These are phyloP conservation scores for Tetramorium alpestre DNA, from an alignment of 1,140 invertebrate species.

Conservation along the genomic window DNA sequence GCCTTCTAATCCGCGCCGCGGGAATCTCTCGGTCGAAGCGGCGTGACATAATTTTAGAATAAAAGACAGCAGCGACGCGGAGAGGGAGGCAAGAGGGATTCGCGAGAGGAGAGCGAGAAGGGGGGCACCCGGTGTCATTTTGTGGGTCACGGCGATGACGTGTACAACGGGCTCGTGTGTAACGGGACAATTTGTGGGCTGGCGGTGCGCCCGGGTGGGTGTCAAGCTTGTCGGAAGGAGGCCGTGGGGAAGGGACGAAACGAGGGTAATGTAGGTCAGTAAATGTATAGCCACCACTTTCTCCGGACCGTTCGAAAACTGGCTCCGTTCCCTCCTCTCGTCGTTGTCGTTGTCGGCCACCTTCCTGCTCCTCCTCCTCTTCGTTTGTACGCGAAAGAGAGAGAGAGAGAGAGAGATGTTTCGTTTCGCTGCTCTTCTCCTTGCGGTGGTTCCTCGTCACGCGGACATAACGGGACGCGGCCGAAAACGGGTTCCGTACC, in stretches of 20 bases:
- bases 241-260: slow-evolving; percentile 40
- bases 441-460: slow-evolving; percentile 53
- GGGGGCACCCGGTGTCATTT: slow-evolving; percentile 67
- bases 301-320: slow-evolving; percentile 84
- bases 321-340: slow-evolving; percentile 73
- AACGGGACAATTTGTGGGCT: slow-evolving; percentile 78
- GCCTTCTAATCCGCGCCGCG: slow-evolving; percentile 16
- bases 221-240: slow-evolving; percentile 47
- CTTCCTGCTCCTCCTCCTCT: not conserved
- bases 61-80: slow-evolving; percentile 36
- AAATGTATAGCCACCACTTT: slow-evolving; percentile 84
- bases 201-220: slow-evolving; percentile 70
- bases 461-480: slow-evolving; percentile 68
- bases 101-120: not conserved
- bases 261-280: slow-evolving; percentile 85
- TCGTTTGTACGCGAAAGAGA: slow-evolving; percentile 44
- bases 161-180: slow-evolving; percentile 70
- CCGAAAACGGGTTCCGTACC: slow-evolving; percentile 71
- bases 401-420: not conserved
- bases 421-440: slow-evolving; percentile 30
- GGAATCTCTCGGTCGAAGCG: slow-evolving; percentile 26
- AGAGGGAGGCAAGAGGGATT: not conserved
- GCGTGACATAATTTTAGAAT: slow-evolving; percentile 75
- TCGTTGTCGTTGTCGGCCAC: slow-evolving; percentile 21
- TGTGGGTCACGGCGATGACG: slow-evolving; percentile 81